Base-by-base conservation (phyloP, 2,888 invertebrate genomes). In the Craniophora ligustri region DNA sequence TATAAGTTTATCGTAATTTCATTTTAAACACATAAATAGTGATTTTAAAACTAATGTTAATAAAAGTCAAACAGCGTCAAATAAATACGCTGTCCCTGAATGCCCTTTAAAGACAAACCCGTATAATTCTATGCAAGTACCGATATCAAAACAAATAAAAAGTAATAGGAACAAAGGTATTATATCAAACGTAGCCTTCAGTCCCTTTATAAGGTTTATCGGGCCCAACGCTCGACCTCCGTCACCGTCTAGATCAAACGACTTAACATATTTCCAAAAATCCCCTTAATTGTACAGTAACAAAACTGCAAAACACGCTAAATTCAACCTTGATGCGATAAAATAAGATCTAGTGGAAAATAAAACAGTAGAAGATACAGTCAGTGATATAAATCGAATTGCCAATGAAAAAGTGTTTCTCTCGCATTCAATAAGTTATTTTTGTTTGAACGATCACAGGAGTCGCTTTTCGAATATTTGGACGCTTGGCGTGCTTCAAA, bases 171-270 rank as follows among this genome's bases (percentile, higher is more conserved):
- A 58, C 69, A 61, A 72, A 56, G 69, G 73, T 64, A 64, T 72
- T 72, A 72, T 58, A 62, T 59, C 61, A 70, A 70, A 65, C 66
- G 44, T 42, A 36, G 49, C 58, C n/a, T 26, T 26, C 26, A 53
- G 61, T 60, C 57, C 59, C 60, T 67, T 69, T 62, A 60, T 62
- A 72, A 58, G 72, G 75, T 66, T 73, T 73, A 72, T 69, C 62
- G 72, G 62, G 56, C 46, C 72, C 57, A 53, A 62, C 44, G 63
- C 54, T 46, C 62, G 66, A 75, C 75, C 73, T 50, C 60, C 72
- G 70, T 73, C 75, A 72, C 69, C 64, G 75, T 64, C 62, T 62
- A 75, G 73, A 72, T 73, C 73, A 75, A 75, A 73, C 67, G 72
- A 61, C 73, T 73, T 73, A 73, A 75, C 73, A 72, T 73, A 67